Percentiles rank a stretch among this genome's conserved stretches.
Evolutionary conservation across 1,140 invertebrate genomes (phyloP).

Genomic region (Drosophila mauritiana): DNA sequence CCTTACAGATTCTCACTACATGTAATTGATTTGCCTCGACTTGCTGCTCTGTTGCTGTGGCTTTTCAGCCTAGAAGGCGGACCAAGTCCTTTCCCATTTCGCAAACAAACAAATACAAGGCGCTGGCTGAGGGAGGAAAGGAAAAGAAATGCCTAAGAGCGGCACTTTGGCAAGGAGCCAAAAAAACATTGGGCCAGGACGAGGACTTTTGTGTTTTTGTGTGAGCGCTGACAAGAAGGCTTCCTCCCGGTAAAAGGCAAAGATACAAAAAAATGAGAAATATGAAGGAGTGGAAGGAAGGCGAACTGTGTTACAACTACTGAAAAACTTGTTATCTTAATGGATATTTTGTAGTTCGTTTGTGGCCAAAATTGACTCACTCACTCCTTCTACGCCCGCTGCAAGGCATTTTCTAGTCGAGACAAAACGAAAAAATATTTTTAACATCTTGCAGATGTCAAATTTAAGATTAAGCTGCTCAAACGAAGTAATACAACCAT

Average conservation of each 20-base stretch:
- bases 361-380: constrained; percentile 79
- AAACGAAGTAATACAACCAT: constrained; percentile 2
- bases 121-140: neutral
- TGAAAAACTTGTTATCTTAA: constrained; percentile 83
- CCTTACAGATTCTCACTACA: constrained; percentile 41
- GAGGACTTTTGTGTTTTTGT: constrained; percentile 51
- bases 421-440: constrained; percentile 14
- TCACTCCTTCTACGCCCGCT: constrained; percentile 46
- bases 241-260: constrained; percentile 59
- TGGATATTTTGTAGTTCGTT: constrained; percentile 83
- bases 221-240: constrained; percentile 52
- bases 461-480: neutral
- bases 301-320: constrained; percentile 76
- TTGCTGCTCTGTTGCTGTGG: constrained; percentile 38
- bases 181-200: constrained; percentile 52
- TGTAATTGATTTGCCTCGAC: constrained; percentile 78
- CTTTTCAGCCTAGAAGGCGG: constrained; percentile 38
- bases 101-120: constrained; percentile 38
- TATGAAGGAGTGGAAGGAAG: constrained; percentile 26
- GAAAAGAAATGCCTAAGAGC: constrained; percentile 76
- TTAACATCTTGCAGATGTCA: constrained; percentile 19
- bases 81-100: constrained; percentile 72
- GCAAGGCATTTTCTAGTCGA: constrained; percentile 19
- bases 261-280: constrained; percentile 37
- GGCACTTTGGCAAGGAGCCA: constrained; percentile 75